Conservation (phyloP, 2,113 vertebrate species). For the Sander lucioperca region DNA sequence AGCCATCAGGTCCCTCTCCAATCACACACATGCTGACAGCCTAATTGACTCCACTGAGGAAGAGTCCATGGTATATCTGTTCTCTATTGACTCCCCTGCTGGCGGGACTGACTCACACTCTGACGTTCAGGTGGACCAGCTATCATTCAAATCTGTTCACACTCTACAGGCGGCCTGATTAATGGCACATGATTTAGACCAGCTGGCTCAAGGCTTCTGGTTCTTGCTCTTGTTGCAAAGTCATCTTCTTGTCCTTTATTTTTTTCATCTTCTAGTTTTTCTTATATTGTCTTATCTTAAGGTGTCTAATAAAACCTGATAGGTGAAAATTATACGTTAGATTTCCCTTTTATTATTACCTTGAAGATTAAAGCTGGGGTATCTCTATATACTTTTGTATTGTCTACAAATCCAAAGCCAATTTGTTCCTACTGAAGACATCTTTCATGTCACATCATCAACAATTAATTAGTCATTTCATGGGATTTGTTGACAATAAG, state of each 20-base stretch:
- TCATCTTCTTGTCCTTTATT: conserved; percentile 5
- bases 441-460: not conserved
- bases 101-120: conserved; percentile 60
- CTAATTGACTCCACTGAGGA: conserved; percentile 60
- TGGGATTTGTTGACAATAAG: not conserved
- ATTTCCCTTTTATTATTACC: not conserved
- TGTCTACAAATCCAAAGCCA: not conserved
- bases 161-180: conserved; percentile 53
- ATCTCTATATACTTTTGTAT: not conserved
- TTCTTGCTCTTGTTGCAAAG: not conserved
- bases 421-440: not conserved
- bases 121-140: conserved; percentile 65
- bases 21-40: conserved; percentile 61
- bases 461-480: not conserved
- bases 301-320: not conserved
- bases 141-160: conserved; percentile 51
- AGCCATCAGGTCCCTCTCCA: conserved; percentile 33
- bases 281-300: not conserved
- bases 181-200: conserved; percentile 41
- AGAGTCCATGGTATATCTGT: conserved; percentile 55
- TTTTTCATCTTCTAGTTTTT: not conserved
- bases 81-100: conserved; percentile 53
- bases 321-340: not conserved
- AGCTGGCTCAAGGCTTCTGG: conserved; percentile 38
- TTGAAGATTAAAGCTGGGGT: not conserved